Conservation (phyloP, 2,888 invertebrate species). For the Tribolium freemani region DNA sequence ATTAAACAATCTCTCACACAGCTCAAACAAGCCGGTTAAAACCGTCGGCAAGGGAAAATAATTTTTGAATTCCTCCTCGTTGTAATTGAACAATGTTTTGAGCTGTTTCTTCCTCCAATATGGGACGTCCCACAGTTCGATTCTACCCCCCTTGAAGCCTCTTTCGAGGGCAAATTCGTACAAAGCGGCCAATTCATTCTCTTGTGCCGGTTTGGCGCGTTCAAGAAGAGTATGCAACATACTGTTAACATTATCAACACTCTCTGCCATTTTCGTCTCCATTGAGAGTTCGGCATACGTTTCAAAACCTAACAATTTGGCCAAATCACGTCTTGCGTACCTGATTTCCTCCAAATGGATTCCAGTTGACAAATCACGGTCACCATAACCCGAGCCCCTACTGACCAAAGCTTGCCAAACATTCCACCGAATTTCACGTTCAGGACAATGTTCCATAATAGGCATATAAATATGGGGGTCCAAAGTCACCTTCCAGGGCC, state of each 20-base stretch:
- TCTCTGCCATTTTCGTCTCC: slow-evolving; percentile 94
- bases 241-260: slow-evolving; percentile 79
- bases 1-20: slow-evolving; percentile 84
- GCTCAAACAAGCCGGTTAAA: slow-evolving; percentile 81
- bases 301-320: slow-evolving; percentile 83
- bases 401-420: slow-evolving; percentile 85
- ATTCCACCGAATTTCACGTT: slow-evolving; percentile 83
- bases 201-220: slow-evolving; percentile 81
- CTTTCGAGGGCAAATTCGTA: slow-evolving; percentile 79
- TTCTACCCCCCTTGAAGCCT: slow-evolving; percentile 76
- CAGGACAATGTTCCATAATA: slow-evolving; percentile 89
- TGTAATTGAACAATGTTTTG: slow-evolving; percentile 75
- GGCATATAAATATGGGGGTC: slow-evolving; percentile 79
- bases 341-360: slow-evolving; percentile 85
- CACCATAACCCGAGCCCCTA: slow-evolving; percentile 77
- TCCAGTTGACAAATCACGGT: slow-evolving; percentile 79
- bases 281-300: slow-evolving; percentile 89
- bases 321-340: slow-evolving; percentile 77
- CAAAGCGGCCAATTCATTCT: slow-evolving; percentile 79
- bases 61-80: slow-evolving; percentile 80
- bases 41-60: slow-evolving; percentile 89
- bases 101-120: slow-evolving; percentile 89
- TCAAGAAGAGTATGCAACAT: slow-evolving; percentile 78
- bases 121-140: slow-evolving; percentile 88
- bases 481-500: slow-evolving; percentile 89